Base-by-base conservation (phyloP, 2,888 invertebrate species). In the Nomada lathburiana region DNA sequence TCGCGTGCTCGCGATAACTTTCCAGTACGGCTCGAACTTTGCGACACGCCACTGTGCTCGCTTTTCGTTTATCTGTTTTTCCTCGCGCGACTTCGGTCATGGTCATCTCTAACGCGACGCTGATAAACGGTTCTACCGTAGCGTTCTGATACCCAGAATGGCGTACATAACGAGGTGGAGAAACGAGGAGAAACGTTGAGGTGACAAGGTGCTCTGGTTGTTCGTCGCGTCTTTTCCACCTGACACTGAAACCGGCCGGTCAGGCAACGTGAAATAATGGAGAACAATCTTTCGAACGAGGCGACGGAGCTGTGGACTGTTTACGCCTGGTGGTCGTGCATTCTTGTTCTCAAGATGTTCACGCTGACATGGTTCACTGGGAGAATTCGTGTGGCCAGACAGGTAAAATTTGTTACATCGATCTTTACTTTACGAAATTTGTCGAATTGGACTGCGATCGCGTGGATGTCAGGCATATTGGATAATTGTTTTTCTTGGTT, bases 301-400 rank as follows among this genome's bases (percentile, higher is more conserved):
- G 52, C 67, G 62, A 65, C 76, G 59, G 71, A 89, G 74, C 84
- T 89, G 36, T 89, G 88, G 83, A 42, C 80, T 20, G 70, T 84
- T 60, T 92, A 91, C 72, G 83, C 89, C 5, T 90, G 89, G 85
- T 91, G 91, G 89, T 80, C 88, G 16, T 80, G 87, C 59, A 69
- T 92, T 73, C 85, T 92, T 29, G 72, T 90, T n/a, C 23, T 92
- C n/a, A 89, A 92, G 68, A 86, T 91, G 84, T 79, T 90, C 88
- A 44, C 73, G 10, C 85, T 92, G 36, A 84, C 86, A 20, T 92
- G 92, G 91, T 81, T 84, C 42, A 92, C 92, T 0, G 92, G 92
- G 9, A 82, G 75, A 44, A 79, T 86, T 72, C 90, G 92, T 64
- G 86, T 89, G 10, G 60, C 78, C 10, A 88, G 82, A 72, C 87